Percentiles rank a stretch among this genome's conserved stretches.
Evolutionary conservation across 2,113 vertebrate genomes (phyloP).

Genomic region (Alectura lathami): DNA sequence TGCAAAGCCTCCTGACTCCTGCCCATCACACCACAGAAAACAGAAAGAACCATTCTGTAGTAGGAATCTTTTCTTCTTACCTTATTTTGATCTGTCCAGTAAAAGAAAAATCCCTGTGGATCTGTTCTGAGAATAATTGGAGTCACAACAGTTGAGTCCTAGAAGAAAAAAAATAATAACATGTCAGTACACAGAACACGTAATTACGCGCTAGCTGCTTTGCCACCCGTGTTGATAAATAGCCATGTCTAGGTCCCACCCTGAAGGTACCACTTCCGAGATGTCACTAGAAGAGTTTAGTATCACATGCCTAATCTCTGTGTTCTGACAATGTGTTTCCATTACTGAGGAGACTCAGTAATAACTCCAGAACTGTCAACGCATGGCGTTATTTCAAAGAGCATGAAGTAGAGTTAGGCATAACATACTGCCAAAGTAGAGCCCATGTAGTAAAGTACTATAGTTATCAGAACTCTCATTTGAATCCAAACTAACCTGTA

Average conservation of each 20-base stretch:
- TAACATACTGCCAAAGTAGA: neutral
- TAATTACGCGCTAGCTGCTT: neutral
- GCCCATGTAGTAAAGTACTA: neutral
- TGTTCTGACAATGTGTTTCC: neutral
- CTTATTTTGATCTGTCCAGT: slow-evolving; percentile 98
- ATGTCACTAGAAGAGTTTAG: neutral
- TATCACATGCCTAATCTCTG: slow-evolving; percentile 8
- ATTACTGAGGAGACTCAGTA: neutral
- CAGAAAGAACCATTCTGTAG: neutral
- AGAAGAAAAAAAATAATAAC: neutral
- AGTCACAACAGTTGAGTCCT: slow-evolving; percentile 92
- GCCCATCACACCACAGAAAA: neutral
- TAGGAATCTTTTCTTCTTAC: slow-evolving; percentile 72
- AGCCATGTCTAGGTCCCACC: neutral
- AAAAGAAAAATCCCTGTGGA: slow-evolving; percentile 95
- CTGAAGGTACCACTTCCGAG: neutral
- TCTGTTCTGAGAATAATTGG: slow-evolving; percentile 92
- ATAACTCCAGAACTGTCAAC: neutral
- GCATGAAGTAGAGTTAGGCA: neutral
- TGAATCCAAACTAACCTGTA: neutral
- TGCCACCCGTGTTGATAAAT: neutral
- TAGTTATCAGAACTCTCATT: neutral
- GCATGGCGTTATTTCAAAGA: neutral
- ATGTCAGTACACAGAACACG: neutral
- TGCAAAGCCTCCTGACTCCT: neutral